These are phyloP conservation scores for Ochropacha duplaris DNA, from an alignment of 2,888 invertebrate species.

Conservation along the genomic window DNA sequence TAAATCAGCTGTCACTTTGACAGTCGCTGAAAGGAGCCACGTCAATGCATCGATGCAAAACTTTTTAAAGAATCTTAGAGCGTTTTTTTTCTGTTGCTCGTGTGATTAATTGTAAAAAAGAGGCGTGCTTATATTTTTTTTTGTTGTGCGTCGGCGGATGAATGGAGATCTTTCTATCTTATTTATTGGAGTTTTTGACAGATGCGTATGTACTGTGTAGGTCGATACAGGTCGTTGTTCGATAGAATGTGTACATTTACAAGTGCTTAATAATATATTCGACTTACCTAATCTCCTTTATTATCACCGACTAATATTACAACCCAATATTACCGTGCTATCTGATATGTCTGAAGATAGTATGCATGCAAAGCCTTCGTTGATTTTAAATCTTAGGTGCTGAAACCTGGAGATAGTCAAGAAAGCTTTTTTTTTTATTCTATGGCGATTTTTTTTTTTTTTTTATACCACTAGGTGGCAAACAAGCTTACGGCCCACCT, in stretches of 20 bases:
- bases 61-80: constrained; percentile 64
- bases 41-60: constrained; percentile 79
- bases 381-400: no score
- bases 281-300: not conserved
- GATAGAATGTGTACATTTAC: not conserved
- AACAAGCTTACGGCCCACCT: no score
- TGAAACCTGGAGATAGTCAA: no score
- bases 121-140: constrained; percentile 47
- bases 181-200: constrained; percentile 29
- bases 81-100: constrained; percentile 43
- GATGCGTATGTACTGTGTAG: constrained; percentile 6
- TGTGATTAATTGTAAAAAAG: constrained; percentile 73
- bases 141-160: constrained; percentile 21
- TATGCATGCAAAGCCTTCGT: no score
- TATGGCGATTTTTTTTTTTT: no score
- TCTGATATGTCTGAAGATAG: no score
- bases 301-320: no score
- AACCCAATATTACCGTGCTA: no score
- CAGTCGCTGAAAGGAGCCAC: constrained; percentile 75
- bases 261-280: not conserved
- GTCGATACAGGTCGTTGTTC: not conserved
- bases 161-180: constrained; percentile 48
- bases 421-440: no score
- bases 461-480: no score
- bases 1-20: constrained; percentile 79